Evolutionary conservation across 2,797 vertebrate genomes (phyloP), one percentile per base, ranked within the genome.

Genomic region (Atherinosoma microstoma): DNA sequence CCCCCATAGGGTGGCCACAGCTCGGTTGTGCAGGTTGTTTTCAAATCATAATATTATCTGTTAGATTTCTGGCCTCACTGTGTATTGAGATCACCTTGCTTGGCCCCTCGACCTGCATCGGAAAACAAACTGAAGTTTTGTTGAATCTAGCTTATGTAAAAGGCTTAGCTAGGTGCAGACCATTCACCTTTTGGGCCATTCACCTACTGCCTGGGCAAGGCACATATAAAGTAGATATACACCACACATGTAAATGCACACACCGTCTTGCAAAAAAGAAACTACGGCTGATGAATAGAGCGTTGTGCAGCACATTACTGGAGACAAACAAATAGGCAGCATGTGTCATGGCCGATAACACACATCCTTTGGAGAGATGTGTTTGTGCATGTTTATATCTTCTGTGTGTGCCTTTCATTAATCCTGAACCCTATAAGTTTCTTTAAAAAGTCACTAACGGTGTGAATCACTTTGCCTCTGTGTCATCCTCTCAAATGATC

Each of bases 231-330:
- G 32, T 13, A 63, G 32, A 51, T 51, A 79, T 51, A 68, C 64
- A 35, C 16, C 45, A 20, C 58, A 58, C 45, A 82, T 73, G 72
- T 29, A 62, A 45, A 60, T 70, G 70, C 58, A 78, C 68, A 68
- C 63, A 69, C 27, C 66, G 35, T 65, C 49, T 92, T 93, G 94
- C 85, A 83, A 72, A 71, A 63, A 80, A 76, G 89, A 85, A 80
- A 86, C 86, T 82, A 88, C 80, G 57, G 67, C 72, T 85, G 89
- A 93, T 92, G 86, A 95, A 94, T 89, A 85, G 79, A 92, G 93
- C 91, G 92, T 90, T 87, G 91, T 84, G 91, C 68, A 72, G 83
- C 77, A 85, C 88, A 93, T 94, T 94, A 92, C 79, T 75, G 80
- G 80, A 87, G 88, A 90, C 88, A 94, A 94, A 94, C 85, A 92